A percentile compares a stretch with the other conserved stretches of the same genome.
phyloP scores from a whole-genome alignment of 1,140 invertebrate species.

The Stratiolaelaps scimitus region DNA sequence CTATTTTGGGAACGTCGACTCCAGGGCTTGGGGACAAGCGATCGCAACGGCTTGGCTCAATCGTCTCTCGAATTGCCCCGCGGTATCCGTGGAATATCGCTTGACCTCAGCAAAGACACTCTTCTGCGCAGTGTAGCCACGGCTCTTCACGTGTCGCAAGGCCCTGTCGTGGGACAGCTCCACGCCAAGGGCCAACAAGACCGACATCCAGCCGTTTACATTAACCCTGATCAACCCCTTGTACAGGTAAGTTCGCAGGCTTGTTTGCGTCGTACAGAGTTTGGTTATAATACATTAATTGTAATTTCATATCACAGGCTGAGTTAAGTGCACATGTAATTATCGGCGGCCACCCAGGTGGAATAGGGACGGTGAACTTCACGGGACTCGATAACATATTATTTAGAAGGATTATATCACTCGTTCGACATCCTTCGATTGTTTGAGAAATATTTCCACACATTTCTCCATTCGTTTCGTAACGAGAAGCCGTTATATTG shows the following conservation, averaged over 20 bases:
- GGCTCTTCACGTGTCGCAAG: conserved; percentile 62
- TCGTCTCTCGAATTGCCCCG: conserved; percentile 68
- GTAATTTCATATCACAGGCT: conserved; percentile 20
- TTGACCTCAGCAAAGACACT: conserved; percentile 78
- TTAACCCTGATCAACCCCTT: conserved; percentile 90
- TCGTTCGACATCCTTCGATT: no score
- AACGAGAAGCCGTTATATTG: no score
- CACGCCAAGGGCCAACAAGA: conserved; percentile 65
- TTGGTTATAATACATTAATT: conserved; percentile 32
- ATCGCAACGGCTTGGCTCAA: conserved; percentile 65
- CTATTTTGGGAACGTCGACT: conserved; percentile 95
- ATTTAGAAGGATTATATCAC: no score
- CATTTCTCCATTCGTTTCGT: no score
- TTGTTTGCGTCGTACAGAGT: conserved; percentile 21
- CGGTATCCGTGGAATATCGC: conserved; percentile 68
- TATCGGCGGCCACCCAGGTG: neutral
- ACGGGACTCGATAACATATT: no score
- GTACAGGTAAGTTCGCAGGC: conserved; percentile 52
- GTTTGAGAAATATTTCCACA: no score
- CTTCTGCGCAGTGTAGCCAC: conserved; percentile 78
- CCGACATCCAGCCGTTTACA: conserved; percentile 83
- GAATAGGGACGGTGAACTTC: no score
- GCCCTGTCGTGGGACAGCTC: conserved; percentile 74
- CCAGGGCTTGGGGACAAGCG: conserved; percentile 74
- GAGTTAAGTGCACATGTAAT: conserved; percentile 23